Base-by-base conservation (phyloP, 2,113 vertebrate species). In the Corydoras sp. region DNA sequence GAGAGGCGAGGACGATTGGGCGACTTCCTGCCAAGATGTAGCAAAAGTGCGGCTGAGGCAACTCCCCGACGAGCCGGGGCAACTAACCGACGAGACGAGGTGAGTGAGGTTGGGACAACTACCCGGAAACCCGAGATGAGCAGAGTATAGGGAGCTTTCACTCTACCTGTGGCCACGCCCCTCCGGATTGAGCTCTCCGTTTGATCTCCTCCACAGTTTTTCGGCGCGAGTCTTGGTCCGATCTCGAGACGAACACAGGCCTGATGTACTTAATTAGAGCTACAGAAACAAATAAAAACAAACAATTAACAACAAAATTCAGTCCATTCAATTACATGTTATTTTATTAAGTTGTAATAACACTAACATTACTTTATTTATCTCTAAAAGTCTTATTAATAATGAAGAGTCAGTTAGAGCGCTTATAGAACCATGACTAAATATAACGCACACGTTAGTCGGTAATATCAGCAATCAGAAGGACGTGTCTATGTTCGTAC, bases 161-260 rank as follows among this genome's bases (percentile, higher is more conserved):
- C 35, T 51, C 75, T 86, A 98, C 97, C 92, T 96, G 95, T 62
- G 97, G 97, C 97, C 97, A 99, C 81, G 87, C 91, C 35, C 95
- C 95, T 15, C 86, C 83, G 3, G 94, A 94, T 70, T 91, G 94
- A 3, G 95, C 95, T 76, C 97, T 91, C 10, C 92, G 88, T 81
- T 83, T 92, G 77, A 98, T 98, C 83, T 98, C 96, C 76, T 98
- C 97, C 70, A 99, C 97, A 0, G 97, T 99, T 81, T 92, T 98
- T 83, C 92, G 90, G 43, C 97, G 93, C 30, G 95, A 99, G 83
- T 98, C 89, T 81, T 95, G 96, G 86, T 99, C 95, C 3, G 92
- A 94, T 8, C 97, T 90, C 10, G 95, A 99, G 3, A 98, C 97
- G 43, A 98, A 97, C 55, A 99, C 95, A 0, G 97, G 97, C 62